phyloP scores from a whole-genome alignment of 2,888 invertebrate species.

The Mamestra brassicae region DNA sequence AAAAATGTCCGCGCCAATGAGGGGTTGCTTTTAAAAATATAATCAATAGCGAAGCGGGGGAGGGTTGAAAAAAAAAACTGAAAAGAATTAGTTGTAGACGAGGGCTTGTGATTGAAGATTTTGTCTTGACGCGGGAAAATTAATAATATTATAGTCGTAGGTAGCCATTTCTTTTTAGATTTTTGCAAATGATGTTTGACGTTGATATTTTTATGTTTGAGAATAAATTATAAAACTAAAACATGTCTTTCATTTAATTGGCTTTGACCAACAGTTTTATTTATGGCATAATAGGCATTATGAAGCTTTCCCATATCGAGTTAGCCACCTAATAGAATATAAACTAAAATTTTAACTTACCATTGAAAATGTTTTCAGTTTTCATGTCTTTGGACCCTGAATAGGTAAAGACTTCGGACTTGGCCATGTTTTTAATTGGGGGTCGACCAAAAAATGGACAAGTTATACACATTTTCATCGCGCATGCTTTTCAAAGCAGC shows the following conservation, averaged over 20 bases:
- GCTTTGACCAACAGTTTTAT: too few relatives aligned
- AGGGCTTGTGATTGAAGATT: slow-evolving; percentile 30
- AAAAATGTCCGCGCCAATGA: slow-evolving; percentile 86
- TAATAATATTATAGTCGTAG: too few relatives aligned
- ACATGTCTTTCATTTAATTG: too few relatives aligned
- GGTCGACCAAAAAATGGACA: neutral
- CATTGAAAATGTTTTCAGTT: neutral
- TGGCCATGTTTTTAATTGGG: neutral
- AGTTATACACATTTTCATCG: neutral
- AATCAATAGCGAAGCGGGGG: slow-evolving; percentile 81
- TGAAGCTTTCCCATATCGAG: too few relatives aligned
- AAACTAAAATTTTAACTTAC: slow-evolving; percentile 14
- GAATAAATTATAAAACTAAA: neutral
- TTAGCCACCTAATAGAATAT: neutral
- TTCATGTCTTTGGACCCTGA: neutral
- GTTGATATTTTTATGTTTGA: neutral
- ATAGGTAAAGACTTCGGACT: neutral
- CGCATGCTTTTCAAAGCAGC: neutral
- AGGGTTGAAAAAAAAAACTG: slow-evolving; percentile 67
- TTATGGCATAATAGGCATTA: too few relatives aligned
- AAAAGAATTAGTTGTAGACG: slow-evolving; percentile 44
- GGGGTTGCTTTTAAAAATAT: slow-evolving; percentile 79
- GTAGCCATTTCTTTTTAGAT: neutral
- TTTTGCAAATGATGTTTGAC: neutral
- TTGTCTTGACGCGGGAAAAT: neutral